Percentiles rank a stretch among this genome's conserved stretches.
Conservation (phyloP, 2,113 vertebrate species). For the Lucifuga dentata region DNA sequence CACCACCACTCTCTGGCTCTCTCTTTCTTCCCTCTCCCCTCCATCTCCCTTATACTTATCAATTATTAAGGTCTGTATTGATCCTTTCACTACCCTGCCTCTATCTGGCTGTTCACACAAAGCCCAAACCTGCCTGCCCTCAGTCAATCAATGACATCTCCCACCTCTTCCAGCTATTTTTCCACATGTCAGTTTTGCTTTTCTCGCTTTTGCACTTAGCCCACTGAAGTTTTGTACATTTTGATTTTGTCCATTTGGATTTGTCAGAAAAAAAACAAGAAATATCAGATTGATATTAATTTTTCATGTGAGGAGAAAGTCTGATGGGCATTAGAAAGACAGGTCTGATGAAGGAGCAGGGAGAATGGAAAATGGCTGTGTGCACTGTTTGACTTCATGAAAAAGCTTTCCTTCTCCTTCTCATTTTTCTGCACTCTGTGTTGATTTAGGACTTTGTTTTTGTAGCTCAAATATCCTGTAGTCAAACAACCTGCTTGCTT, state of each 20-base stretch:
- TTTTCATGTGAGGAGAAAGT: slow-evolving; percentile 58
- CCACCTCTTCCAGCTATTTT: slow-evolving; percentile 56
- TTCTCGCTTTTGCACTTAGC: slow-evolving; percentile 62
- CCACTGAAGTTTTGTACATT: slow-evolving; percentile 54
- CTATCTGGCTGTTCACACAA: slow-evolving; percentile 84
- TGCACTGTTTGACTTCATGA: slow-evolving; percentile 42
- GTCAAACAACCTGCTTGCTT: slow-evolving; percentile 51
- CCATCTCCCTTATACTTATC: slow-evolving; percentile 80
- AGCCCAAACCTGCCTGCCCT: slow-evolving; percentile 79
- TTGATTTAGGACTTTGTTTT: slow-evolving; percentile 20
- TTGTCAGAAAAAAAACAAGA: slow-evolving; percentile 54
- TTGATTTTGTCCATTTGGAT: slow-evolving; percentile 54
- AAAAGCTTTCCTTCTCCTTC: slow-evolving; percentile 32
- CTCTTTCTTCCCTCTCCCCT: slow-evolving; percentile 57
- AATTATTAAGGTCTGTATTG: slow-evolving; percentile 87
- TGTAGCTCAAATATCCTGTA: slow-evolving; percentile 39
- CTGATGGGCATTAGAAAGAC: slow-evolving; percentile 55
- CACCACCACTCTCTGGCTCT: slow-evolving; percentile 57
- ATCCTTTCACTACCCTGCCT: slow-evolving; percentile 83
- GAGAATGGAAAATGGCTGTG: slow-evolving; percentile 48
- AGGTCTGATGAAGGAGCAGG: slow-evolving; percentile 21
- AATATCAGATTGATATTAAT: slow-evolving; percentile 50
- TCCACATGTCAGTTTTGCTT: slow-evolving; percentile 71
- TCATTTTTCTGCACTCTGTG: slow-evolving; percentile 22
- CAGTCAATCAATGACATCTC: slow-evolving; percentile 81